Base-by-base conservation (phyloP, 1,140 invertebrate species). In the Dolichoris vasculosae region DNA sequence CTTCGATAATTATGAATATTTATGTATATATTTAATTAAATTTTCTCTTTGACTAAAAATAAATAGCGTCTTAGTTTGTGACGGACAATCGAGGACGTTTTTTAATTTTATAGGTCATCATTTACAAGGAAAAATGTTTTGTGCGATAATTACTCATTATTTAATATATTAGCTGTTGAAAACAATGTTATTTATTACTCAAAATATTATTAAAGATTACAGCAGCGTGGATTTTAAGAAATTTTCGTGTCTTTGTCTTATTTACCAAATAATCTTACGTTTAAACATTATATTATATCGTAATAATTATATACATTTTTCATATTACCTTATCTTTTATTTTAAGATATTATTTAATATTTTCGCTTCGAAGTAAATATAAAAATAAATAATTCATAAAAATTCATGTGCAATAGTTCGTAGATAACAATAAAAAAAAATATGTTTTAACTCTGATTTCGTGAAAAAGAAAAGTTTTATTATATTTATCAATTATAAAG, bases 71-170 rank as follows among this genome's bases (percentile, higher is more conserved):
- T 69, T 69, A 69, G 17, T 69, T 69, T 69, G 67, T 40, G 35
- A 69, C 30, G 38, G 67, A 69, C 32, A 69, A 69, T 69, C 67
- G 67, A 69, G 67, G 67, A 69, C 67, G 15, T 69, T 69, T 32
- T 38, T 69, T 69, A n/a, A 43, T 73, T 73, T 71, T 73, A 26
- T 73, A 73, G 69, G 40, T 69, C 67, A 69, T 73, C 69, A 73
- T 73, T 73, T 43, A 73, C 20, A 73, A 73, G 69, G 69, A 43
- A 43, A 43, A 73, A 43, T 73, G 69, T 43, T 73, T 71, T 26
- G 69, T 73, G 9, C 40, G 69, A 73, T 43, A 73, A 73, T 73
- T 43, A 73, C 8, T 73, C 69, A 73, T n/a, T 69, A 17, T 69
- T 69, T 38, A 69, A 38, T 69, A 35, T 17, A 40, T 38, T 38